These are phyloP conservation scores for Drosophila yooni DNA, from an alignment of 2,888 invertebrate species.

Conservation along the genomic window DNA sequence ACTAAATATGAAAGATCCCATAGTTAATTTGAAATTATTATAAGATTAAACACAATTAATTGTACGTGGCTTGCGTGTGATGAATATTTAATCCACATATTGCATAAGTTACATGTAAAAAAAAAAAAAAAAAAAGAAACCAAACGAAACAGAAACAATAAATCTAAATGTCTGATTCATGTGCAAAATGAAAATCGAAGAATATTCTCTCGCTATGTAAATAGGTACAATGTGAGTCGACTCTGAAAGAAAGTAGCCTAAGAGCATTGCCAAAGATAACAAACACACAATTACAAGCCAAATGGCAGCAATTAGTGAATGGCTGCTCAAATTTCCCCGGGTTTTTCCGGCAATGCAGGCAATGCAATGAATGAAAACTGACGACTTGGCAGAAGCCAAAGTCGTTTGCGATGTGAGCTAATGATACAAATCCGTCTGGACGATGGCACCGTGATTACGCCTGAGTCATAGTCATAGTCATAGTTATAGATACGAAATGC, in stretches of 20 bases:
- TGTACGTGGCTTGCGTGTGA: slow-evolving; percentile 52
- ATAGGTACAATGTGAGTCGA: slow-evolving; percentile 15
- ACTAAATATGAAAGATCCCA: slow-evolving; percentile 46
- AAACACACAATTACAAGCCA: slow-evolving; percentile 62
- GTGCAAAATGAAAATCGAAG: slow-evolving; percentile 58
- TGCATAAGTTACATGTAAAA: slow-evolving; percentile 51
- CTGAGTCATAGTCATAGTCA: slow-evolving; percentile 56
- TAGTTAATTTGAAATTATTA: slow-evolving; percentile 50
- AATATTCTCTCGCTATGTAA: slow-evolving; percentile 11
- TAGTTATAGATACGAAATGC: slow-evolving; percentile 50
- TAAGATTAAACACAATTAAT: slow-evolving; percentile 40
- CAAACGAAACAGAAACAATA: slow-evolving; percentile 69
- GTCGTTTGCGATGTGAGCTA: slow-evolving; percentile 42
- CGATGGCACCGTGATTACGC: slow-evolving; percentile 60
- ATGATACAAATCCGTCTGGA: slow-evolving; percentile 78
- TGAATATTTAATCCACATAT: slow-evolving; percentile 55
- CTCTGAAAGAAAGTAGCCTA: slow-evolving; percentile 18
- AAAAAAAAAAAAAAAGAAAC: slow-evolving; percentile 18
- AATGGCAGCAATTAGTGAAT: slow-evolving; percentile 72
- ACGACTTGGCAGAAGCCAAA: slow-evolving; percentile 11
- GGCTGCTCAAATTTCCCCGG: slow-evolving; percentile 62
- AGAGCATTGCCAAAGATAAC: slow-evolving; percentile 72
- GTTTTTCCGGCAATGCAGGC: slow-evolving; percentile 63
- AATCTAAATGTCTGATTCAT: slow-evolving; percentile 75
- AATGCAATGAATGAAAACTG: slow-evolving; percentile 71